Evolutionary conservation across 2,888 invertebrate species (phyloP).

Genomic region (Heterodera filipjevi): DNA sequence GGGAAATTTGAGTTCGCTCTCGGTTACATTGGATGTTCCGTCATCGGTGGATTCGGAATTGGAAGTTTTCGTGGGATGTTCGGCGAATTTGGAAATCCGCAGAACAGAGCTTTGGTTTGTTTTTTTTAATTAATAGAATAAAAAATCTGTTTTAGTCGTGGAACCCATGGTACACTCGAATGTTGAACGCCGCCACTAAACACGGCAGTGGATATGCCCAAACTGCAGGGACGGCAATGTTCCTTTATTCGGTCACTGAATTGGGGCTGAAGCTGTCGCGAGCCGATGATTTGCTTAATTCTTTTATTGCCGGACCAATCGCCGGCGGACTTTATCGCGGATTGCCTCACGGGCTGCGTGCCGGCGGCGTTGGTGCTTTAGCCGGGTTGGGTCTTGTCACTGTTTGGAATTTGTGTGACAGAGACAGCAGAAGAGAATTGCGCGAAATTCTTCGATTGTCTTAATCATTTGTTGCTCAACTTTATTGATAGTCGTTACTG

Average conservation of each 20-base stretch:
- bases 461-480: background rate
- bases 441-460: slow-evolving; percentile 44
- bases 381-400: slow-evolving; percentile 52
- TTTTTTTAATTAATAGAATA: background rate
- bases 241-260: slow-evolving; percentile 61
- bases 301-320: slow-evolving; percentile 60
- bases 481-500: background rate
- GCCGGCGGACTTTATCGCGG: slow-evolving; percentile 62
- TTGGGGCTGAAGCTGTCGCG: slow-evolving; percentile 54
- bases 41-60: slow-evolving; percentile 57
- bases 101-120: background rate
- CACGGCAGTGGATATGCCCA: slow-evolving; percentile 64
- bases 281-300: slow-evolving; percentile 61
- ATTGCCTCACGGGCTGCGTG: slow-evolving; percentile 57
- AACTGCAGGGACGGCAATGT: slow-evolving; percentile 57
- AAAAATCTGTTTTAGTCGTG: slow-evolving; percentile 1
- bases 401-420: slow-evolving; percentile 54
- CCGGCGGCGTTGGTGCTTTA: slow-evolving; percentile 52
- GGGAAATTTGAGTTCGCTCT: slow-evolving; percentile 63
- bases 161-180: slow-evolving; percentile 37
- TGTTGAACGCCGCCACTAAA: slow-evolving; percentile 62
- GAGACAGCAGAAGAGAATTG: slow-evolving; percentile 57
- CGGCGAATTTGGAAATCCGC: slow-evolving; percentile 57
- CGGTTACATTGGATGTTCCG: slow-evolving; percentile 62
- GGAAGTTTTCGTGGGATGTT: slow-evolving; percentile 58